phyloP scores from a whole-genome alignment of 92 coral and sea anemone genomes.

The Actinernus sp. region DNA sequence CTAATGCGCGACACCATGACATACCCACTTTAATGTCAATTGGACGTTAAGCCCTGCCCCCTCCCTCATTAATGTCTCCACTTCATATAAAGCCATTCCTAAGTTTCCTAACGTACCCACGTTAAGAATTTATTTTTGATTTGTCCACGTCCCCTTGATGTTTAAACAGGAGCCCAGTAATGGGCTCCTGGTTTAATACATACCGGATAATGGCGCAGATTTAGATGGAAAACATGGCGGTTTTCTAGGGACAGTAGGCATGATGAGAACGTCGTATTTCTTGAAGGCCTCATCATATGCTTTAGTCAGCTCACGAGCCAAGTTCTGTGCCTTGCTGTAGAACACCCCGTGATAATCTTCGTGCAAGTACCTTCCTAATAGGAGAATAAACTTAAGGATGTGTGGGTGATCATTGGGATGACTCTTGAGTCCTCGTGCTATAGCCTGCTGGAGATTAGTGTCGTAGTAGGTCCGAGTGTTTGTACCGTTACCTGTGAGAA shows the following conservation, averaged over 20 bases:
- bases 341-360: constrained; percentile 53
- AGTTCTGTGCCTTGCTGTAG: constrained; percentile 76
- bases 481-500: too few species aligned
- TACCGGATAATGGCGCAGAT: constrained; percentile 37
- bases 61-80: too few species aligned
- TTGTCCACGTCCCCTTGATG: too few species aligned
- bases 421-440: constrained; percentile 56
- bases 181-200: too few species aligned
- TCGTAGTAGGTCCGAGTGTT: constrained; percentile 57
- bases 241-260: constrained; percentile 70
- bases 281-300: constrained; percentile 72
- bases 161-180: too few species aligned
- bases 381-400: constrained; percentile 3
- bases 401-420: constrained; percentile 43
- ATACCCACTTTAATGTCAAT: too few species aligned
- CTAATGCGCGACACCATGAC: too few species aligned
- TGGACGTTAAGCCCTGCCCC: too few species aligned
- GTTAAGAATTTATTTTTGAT: too few species aligned
- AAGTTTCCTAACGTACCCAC: too few species aligned
- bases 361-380: constrained; percentile 42
- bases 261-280: constrained; percentile 61
- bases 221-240: constrained; percentile 50
- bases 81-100: too few species aligned
- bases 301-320: constrained; percentile 49
- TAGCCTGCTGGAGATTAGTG: constrained; percentile 60